Percentiles rank a stretch among this genome's conserved stretches.
Evolutionary conservation across 92 coral and sea anemone genomes (phyloP).

Genomic region (Actinernus sp.): DNA sequence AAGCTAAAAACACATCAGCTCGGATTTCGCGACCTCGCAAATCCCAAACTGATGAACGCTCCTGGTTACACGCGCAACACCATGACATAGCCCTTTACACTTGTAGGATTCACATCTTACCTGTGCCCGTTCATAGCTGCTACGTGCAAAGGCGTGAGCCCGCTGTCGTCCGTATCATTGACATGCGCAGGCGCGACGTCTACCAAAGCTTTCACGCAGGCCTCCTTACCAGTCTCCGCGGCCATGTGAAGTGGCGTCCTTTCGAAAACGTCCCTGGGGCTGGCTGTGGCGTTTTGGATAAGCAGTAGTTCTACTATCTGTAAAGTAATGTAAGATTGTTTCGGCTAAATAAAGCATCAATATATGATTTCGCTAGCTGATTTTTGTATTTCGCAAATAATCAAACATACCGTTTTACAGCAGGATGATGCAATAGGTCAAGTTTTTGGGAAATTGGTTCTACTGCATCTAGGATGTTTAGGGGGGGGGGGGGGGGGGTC

Average conservation of each 20-base stretch:
- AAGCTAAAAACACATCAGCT: too few relatives aligned
- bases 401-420: too few relatives aligned
- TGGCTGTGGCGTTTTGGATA: constrained; percentile 20
- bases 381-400: too few relatives aligned
- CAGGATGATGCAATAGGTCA: too few relatives aligned
- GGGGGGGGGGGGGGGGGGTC: too few relatives aligned
- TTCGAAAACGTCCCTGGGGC: constrained; percentile 57
- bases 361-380: too few relatives aligned
- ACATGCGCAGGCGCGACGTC: constrained; percentile 55
- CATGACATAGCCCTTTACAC: background rate
- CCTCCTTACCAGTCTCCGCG: constrained; percentile 67
- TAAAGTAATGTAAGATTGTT: too few relatives aligned
- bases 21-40: too few relatives aligned
- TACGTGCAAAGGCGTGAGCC: constrained; percentile 71
- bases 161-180: constrained; percentile 69
- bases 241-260: constrained; percentile 79
- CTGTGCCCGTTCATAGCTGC: constrained; percentile 65
- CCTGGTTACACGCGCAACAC: background rate
- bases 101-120: constrained; percentile 7
- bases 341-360: too few relatives aligned
- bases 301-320: constrained; percentile 51
- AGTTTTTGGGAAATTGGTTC: too few relatives aligned
- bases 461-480: too few relatives aligned
- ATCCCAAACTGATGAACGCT: background rate
- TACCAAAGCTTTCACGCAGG: constrained; percentile 54